Conservation (phyloP, 2,113 vertebrate genomes). For the Syngnathus typhle region DNA sequence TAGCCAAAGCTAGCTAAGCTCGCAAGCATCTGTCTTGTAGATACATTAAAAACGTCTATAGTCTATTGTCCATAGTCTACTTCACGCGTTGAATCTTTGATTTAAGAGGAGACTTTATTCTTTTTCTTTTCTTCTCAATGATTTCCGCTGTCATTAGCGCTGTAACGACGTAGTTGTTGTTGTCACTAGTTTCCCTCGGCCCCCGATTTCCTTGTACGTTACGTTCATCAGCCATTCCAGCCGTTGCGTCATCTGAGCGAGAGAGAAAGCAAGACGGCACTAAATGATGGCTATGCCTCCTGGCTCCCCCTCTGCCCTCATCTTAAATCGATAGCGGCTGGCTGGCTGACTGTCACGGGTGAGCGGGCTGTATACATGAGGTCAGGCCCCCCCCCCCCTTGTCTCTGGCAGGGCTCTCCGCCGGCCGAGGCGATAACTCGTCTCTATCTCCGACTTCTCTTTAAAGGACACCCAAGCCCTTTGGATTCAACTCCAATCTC, state of each 20-base stretch:
- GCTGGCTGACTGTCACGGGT: conserved; percentile 65
- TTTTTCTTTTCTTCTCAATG: no score
- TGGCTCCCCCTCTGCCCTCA: conserved; percentile 35
- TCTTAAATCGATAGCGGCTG: conserved; percentile 66
- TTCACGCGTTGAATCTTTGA: not conserved
- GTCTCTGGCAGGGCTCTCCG: conserved; percentile 43
- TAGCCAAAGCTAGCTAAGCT: no score
- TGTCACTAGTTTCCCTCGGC: no score
- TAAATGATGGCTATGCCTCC: conserved; percentile 69
- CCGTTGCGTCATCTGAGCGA: conserved; percentile 25
- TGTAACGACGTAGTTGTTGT: not conserved
- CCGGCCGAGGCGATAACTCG: conserved; percentile 55
- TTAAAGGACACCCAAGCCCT: conserved; percentile 49
- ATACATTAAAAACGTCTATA: not conserved
- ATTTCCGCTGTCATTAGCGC: not conserved
- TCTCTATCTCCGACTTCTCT: conserved; percentile 51
- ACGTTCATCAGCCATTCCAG: conserved; percentile 40
- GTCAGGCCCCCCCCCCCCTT: conserved; percentile 40
- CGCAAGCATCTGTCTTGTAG: no score
- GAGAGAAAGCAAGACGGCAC: conserved; percentile 42
- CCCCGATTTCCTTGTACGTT: not conserved
- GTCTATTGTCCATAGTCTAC: not conserved
- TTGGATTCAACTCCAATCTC: conserved; percentile 63
- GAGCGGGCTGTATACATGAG: conserved; percentile 60
- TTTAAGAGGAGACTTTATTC: no score